Base-by-base conservation (phyloP, 2,113 vertebrate genomes). In the Stomatorhinus ivindoensis region DNA sequence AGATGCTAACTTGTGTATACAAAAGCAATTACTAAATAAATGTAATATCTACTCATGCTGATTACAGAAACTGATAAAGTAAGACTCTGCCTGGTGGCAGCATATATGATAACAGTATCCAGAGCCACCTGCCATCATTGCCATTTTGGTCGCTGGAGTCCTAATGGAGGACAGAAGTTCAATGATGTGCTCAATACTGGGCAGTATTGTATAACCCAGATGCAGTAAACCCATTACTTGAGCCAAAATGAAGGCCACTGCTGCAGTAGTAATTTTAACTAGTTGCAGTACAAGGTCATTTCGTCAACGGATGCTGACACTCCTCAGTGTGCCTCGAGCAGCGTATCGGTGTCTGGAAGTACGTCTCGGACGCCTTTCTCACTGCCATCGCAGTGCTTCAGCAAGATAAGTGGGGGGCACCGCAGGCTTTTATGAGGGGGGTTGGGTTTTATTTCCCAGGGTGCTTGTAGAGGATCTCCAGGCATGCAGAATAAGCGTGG, bases 401-500 rank as follows among this genome's bases (percentile, higher is more conserved):
- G 42, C 1, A 42, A 76, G 83, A 87, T 89, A 88, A 88, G 46
- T 73, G 73, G 31, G 76, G 73, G 65, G 61, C 55, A n/a, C 39
- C 15, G n/a, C 27, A 47, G 21, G 10, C 69, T 61, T 86, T 88
- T 89, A 86, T 24, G 31, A 87, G 89, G 80, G 73, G 35, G 35
- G 35, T 58, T 42, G 3, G 13, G 58, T 83, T 61, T 84, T 42
- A 58, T 48, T 58, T 88, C 58, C 87, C 89, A 58, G 15, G 35
- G 80, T 55, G 82, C 39, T 44, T 61, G 87, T 65, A 65, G 53
- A 87, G 51, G 87, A 88, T 73, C 87, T 88, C 61, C 42, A 27
- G 87, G 51, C 87, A 27, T 88, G 87, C 51, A 35, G 19, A 48
- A 35, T 84, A n/a, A 89, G 61, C 39, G 7, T 7, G 3, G 10